Percentiles rank a stretch among this genome's conserved stretches.
Conservation (phyloP, 2,888 invertebrate genomes). For the Acronicta leporina region DNA sequence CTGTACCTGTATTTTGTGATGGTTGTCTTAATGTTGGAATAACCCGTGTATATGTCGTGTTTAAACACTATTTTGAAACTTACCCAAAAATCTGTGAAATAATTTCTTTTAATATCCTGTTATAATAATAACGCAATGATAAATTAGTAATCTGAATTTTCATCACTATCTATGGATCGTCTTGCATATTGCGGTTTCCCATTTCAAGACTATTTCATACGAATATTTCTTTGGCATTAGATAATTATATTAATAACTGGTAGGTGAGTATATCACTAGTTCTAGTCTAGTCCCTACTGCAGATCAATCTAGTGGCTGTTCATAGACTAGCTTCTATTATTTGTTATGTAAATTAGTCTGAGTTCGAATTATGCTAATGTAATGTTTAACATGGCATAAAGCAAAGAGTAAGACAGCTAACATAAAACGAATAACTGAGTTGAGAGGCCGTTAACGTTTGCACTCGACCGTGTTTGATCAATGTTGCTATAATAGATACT, state of each 20-base stretch:
- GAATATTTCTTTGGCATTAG: not conserved
- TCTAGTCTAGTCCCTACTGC: not conserved
- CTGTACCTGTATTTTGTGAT: constrained; percentile 45
- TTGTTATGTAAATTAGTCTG: constrained; percentile 39
- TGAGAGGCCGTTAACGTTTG: constrained; percentile 14
- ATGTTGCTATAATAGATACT: constrained; percentile 33
- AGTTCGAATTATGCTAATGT: constrained; percentile 34
- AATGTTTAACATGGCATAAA: constrained; percentile 21
- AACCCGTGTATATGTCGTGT: constrained; percentile 24
- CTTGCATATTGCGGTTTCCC: no score
- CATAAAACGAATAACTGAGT: constrained; percentile 20
- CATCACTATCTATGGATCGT: no score
- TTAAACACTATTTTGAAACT: constrained; percentile 24
- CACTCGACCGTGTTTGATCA: constrained; percentile 45
- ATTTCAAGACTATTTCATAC: not conserved
- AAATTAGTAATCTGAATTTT: no score
- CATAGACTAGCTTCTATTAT: constrained; percentile 16
- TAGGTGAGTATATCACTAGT: no score
- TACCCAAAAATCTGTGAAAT: constrained; percentile 33
- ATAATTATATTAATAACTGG: no score
- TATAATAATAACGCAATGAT: not conserved
- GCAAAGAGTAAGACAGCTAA: constrained; percentile 26
- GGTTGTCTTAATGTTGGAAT: constrained; percentile 15
- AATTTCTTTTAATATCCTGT: constrained; percentile 11
- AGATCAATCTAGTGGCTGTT: constrained; percentile 5